Evolutionary conservation across 2,797 vertebrate species (phyloP), one percentile per base, ranked within the genome.

Genomic region (Galagoides demidoff): DNA sequence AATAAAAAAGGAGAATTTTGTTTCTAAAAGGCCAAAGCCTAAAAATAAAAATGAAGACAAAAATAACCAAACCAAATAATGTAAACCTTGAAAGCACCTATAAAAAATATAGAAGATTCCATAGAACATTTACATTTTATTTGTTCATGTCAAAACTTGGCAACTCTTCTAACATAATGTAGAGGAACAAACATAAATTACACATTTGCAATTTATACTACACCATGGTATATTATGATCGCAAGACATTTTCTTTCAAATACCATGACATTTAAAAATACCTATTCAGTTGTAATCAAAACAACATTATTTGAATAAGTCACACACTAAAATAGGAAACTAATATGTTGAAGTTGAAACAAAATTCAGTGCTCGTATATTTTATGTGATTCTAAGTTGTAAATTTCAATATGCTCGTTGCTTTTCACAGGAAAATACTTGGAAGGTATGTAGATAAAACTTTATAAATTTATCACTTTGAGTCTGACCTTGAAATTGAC

Each of bases 181-280:
- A 92, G 31, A 90, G 63, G 6, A 95, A 70, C 23, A 96, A 96
- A 96, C 20, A 94, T 64, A 95, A 49, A 82, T 70, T 83, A 82
- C 20, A 34, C 37, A 89, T 89, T 97, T 97, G 37, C 61, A 92
- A 76, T 96, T 98, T 96, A 96, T 85, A 90, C 74, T 94, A 83
- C 81, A 91, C 92, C 95, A 70, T 83, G 49, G n/a, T 57, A 52
- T 95, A 78, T 70, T 95, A 90, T 39, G 23, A 96, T 94, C 74
- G 64, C 70, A 74, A 93, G 89, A 92, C 25, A 43, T 22, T 81
- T 63, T 73, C 52, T 76, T 61, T 78, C 82, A 96, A 97, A 73
- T 98, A 97, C 84, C 85, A 92, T 96, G 94, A 87, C 96, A 97
- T 98, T 98, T 98, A 81, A 97, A 95, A 96, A 95, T 59, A 90